Base-by-base conservation (phyloP, 2,797 vertebrate genomes). In the Sandelia bainsii region DNA sequence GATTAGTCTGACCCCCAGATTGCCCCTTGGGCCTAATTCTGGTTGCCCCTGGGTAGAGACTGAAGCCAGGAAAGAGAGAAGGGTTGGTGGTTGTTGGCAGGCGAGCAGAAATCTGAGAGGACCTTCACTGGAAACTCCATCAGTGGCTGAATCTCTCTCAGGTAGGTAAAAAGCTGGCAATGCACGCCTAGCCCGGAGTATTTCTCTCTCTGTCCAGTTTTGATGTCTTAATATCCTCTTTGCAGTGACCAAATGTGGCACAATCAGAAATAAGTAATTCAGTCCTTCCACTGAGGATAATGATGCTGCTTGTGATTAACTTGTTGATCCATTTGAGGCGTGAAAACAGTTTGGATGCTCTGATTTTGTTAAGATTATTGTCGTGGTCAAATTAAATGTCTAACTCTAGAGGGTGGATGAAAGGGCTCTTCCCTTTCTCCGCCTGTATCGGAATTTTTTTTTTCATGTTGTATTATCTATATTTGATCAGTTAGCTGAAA, bases 111-210 rank as follows among this genome's bases (percentile, higher is more conserved):
- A 93, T 84, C 77, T 86, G 92, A 94, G 93, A 94, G 91, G 95
- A 90, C 92, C 93, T 94, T 90, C 83, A 74, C 95, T 96, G 96
- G 95, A 96, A 97, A 97, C 92, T 94, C 93, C 92, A 95, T 96
- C 92, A 93, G 93, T 57, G 87, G 91, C 94, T 93, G 95, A 91
- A 91, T 91, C 87, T 83, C 79, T 88, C 84, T 93, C 72, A 65
- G 75, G 81, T 84, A 86, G 83, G 64, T 81, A 44, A 77, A 83
- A 83, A 74, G 67, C 79, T 80, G 78, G 83, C 59, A 62, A 7
- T 73, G 81, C 73, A 87, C 78, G 89, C 85, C 56, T 40, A 79
- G 72, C 65, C 72, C 37, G 22, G 53, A 71, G 56, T 72, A 63
- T 83, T 83, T 76, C 58, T 77, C 79, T 89, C 76, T 72, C 77